Percentiles rank a stretch among this genome's conserved stretches.
Conservation (phyloP, 1,140 invertebrate genomes). For the Drosophila navojoa region DNA sequence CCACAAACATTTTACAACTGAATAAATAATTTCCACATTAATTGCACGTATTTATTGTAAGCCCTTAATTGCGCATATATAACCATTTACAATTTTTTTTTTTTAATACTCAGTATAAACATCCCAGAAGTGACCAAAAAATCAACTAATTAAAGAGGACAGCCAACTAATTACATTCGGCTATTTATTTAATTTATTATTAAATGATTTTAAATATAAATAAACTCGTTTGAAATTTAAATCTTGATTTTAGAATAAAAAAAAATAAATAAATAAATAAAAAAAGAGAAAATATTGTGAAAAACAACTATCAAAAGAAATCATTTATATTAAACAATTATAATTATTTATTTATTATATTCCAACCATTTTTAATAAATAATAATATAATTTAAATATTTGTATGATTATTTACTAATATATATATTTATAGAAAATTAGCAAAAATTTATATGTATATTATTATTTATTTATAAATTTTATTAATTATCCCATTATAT, state of each 20-base stretch:
- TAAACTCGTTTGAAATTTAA: background rate
- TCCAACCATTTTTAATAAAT: too few species aligned
- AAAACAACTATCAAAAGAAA: too few species aligned
- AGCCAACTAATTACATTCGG: slow-evolving; percentile 8
- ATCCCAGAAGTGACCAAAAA: slow-evolving; percentile 25
- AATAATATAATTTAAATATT: too few species aligned
- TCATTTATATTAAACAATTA: background rate
- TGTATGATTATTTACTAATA: too few species aligned
- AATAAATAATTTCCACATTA: slow-evolving; percentile 79
- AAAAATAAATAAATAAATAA: too few species aligned
- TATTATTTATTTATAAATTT: too few species aligned
- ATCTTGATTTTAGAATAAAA: background rate
- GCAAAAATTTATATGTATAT: too few species aligned
- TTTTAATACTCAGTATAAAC: background rate
- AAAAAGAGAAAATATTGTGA: too few species aligned
- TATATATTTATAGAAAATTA: too few species aligned
- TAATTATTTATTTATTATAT: too few species aligned
- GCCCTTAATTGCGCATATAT: slow-evolving; percentile 70
- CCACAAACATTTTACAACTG: slow-evolving; percentile 77
- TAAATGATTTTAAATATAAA: background rate
- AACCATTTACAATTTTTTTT: slow-evolving; percentile 12
- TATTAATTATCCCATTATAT: too few species aligned
- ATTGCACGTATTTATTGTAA: slow-evolving; percentile 71
- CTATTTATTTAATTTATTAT: slow-evolving; percentile 10
- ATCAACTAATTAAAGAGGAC: slow-evolving; percentile 25